These are phyloP conservation scores for Pseudococcus longispinus DNA, from an alignment of 2,888 invertebrate species.

Conservation along the genomic window DNA sequence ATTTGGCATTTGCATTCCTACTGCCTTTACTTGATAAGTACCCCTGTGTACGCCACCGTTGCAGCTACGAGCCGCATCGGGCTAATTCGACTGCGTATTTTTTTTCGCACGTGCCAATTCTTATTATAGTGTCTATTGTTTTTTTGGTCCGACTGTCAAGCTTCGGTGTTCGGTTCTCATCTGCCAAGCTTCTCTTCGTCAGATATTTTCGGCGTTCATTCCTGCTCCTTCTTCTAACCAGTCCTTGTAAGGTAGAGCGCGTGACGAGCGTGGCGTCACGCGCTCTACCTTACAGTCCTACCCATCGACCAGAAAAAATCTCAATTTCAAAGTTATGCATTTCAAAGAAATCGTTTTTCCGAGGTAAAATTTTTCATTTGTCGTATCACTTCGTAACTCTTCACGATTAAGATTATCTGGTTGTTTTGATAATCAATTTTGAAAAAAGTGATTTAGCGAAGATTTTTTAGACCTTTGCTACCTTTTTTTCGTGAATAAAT, in stretches of 20 bases:
- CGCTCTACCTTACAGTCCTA: no score
- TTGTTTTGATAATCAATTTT: no score
- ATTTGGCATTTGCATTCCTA: conserved; percentile 46
- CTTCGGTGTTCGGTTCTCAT: no score
- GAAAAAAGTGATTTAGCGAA: no score
- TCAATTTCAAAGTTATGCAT: neutral
- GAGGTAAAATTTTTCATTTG: neutral
- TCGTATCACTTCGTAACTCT: neutral
- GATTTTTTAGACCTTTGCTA: no score
- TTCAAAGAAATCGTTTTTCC: neutral
- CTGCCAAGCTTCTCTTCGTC: no score
- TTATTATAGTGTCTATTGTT: neutral
- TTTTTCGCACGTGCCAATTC: neutral
- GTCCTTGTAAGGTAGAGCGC: no score
- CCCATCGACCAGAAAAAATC: neutral
- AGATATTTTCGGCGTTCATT: no score
- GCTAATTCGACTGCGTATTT: neutral
- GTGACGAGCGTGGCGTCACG: no score
- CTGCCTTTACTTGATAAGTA: neutral
- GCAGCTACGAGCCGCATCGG: neutral
- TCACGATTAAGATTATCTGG: no score
- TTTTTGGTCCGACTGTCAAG: neutral
- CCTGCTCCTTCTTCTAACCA: no score
- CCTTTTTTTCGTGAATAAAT: no score
- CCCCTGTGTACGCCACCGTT: neutral